phyloP scores from a whole-genome alignment of 2,113 vertebrate genomes.

The Platichthys stellatus region DNA sequence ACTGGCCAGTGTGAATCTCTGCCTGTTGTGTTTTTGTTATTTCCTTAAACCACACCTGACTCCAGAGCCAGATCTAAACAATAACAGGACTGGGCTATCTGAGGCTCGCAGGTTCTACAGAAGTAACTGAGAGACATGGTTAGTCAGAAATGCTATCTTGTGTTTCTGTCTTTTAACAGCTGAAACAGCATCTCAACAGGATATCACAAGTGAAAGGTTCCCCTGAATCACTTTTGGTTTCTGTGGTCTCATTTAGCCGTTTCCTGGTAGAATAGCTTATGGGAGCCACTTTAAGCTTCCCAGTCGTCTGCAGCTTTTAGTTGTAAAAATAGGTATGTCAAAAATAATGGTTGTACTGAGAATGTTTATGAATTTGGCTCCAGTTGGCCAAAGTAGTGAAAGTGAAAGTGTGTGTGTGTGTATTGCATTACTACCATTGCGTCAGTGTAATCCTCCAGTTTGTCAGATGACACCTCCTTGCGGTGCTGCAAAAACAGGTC shows the following conservation, averaged over 20 bases:
- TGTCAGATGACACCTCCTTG: conserved; percentile 84
- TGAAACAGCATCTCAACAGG: no score
- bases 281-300: neutral
- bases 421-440: conserved; percentile 84
- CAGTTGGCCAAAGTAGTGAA: no score
- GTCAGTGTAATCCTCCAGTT: conserved; percentile 92
- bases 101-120: neutral
- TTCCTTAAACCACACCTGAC: conserved; percentile 13
- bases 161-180: no score
- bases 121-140: neutral
- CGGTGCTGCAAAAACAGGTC: conserved; percentile 90
- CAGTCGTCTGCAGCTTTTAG: neutral
- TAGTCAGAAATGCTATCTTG: no score
- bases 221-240: no score
- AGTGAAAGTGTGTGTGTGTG: neutral
- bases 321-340: neutral
- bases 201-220: no score
- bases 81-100: neutral
- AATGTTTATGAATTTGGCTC: no score
- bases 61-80: neutral
- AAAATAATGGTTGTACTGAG: no score
- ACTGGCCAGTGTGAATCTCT: neutral
- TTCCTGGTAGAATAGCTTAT: neutral
- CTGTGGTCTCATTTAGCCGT: neutral
- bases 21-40: neutral